Evolutionary conservation across 2,113 vertebrate genomes (phyloP).

Genomic region (Hystrix brachyura): DNA sequence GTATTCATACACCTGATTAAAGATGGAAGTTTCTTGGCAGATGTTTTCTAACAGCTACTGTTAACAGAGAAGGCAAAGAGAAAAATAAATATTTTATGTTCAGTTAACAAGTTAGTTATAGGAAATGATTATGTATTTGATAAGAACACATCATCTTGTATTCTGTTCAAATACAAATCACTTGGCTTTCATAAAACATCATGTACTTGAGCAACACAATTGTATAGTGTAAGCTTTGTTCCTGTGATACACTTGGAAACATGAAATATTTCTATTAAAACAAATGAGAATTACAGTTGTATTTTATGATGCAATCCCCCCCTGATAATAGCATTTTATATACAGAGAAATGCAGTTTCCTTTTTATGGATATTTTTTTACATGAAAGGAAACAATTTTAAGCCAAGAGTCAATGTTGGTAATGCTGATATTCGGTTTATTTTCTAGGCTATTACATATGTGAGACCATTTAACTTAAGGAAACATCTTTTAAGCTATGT

Average conservation of each 20-base stretch:
- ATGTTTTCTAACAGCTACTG: not conserved
- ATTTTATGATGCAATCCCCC: not conserved
- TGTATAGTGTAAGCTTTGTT: not conserved
- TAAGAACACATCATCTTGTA: not conserved
- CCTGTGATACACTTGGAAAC: not conserved
- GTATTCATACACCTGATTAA: not conserved
- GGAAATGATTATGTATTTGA: not conserved
- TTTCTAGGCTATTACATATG: constrained; percentile 38
- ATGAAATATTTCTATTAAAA: constrained; percentile 17
- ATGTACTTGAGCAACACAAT: not conserved
- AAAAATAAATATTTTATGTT: not conserved
- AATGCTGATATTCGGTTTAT: not conserved
- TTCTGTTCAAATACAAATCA: not conserved
- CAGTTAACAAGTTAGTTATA: not conserved
- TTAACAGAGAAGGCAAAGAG: not conserved
- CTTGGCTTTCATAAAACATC: not conserved
- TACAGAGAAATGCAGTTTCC: not conserved
- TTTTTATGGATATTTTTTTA: not conserved
- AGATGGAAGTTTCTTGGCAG: not conserved
- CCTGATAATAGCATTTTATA: not conserved
- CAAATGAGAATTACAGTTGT: not conserved
- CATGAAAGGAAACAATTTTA: not conserved
- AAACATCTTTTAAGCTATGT: constrained; percentile 7
- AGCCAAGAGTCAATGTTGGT: not conserved
- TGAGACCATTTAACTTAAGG: not conserved